phyloP scores from a whole-genome alignment of 2,113 vertebrate species.

The Calidris pygmaea region DNA sequence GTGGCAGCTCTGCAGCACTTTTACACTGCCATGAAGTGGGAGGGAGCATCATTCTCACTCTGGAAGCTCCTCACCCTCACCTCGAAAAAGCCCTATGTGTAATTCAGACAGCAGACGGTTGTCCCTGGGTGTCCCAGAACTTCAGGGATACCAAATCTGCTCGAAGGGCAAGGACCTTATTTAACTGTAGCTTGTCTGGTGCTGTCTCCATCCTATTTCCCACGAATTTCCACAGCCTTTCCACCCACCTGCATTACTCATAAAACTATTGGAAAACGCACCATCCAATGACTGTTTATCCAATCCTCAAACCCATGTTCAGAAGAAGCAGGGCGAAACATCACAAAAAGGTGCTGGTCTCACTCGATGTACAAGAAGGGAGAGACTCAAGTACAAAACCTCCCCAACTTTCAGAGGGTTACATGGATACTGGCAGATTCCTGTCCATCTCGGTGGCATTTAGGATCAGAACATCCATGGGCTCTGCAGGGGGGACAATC shows the following conservation, averaged over 20 bases:
- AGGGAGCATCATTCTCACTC: not conserved
- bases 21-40: not conserved
- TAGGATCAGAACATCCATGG: not conserved
- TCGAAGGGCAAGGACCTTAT: not conserved
- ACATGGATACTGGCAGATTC: not conserved
- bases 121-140: not conserved
- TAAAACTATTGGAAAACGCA: not conserved
- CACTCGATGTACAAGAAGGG: too few relatives aligned
- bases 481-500: not conserved
- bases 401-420: not conserved
- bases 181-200: too few relatives aligned
- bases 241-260: not conserved
- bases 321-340: not conserved
- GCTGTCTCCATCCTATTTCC: not conserved
- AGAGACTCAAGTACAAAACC: not conserved
- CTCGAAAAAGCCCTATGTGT: fast-evolving
- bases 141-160: not conserved
- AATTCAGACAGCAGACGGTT: not conserved
- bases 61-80: not conserved
- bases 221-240: not conserved
- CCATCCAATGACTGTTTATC: not conserved
- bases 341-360: not conserved
- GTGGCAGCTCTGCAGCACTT: not conserved
- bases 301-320: not conserved
- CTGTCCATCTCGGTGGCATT: not conserved